These are phyloP conservation scores for Caenorhabditis sp. DNA, from an alignment of 2,888 invertebrate species.

Conservation along the genomic window DNA sequence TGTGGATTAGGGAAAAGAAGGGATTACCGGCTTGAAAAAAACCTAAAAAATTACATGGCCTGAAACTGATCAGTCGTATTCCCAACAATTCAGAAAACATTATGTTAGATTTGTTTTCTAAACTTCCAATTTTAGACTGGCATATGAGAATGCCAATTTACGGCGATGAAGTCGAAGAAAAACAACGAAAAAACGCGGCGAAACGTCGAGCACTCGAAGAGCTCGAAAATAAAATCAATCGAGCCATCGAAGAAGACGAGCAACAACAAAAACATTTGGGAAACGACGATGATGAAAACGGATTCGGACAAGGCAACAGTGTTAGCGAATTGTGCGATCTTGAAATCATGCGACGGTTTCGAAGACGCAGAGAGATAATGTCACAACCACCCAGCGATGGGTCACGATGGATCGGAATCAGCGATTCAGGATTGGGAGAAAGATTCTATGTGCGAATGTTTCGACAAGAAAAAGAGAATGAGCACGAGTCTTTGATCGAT, in stretches of 20 bases:
- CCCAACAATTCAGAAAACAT: no score
- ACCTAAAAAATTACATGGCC: background rate
- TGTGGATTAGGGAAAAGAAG: no score
- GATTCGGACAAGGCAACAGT: constrained; percentile 1
- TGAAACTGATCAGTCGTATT: background rate
- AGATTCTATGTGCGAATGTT: constrained; percentile 35
- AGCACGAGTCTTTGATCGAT: constrained; percentile 23
- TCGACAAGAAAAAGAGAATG: constrained; percentile 4
- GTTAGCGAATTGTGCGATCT: constrained; percentile 19
- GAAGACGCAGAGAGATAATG: constrained; percentile 25
- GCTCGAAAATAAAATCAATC: constrained; percentile 28
- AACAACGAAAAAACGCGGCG: constrained; percentile 16
- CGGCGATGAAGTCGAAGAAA: constrained; percentile 13
- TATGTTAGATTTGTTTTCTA: no score
- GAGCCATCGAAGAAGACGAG: background rate
- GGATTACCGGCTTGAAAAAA: no score
- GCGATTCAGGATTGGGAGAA: constrained; percentile 13
- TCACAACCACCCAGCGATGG: constrained; percentile 27
- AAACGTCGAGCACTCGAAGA: constrained; percentile 32
- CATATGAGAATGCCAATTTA: constrained; percentile 23
- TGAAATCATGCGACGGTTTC: constrained; percentile 19
- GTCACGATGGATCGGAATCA: constrained; percentile 28
- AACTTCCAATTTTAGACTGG: constrained; percentile 39
- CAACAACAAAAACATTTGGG: background rate
- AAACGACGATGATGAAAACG: background rate